phyloP scores from a whole-genome alignment of 2,797 vertebrate species.

The Anabas testudineus region DNA sequence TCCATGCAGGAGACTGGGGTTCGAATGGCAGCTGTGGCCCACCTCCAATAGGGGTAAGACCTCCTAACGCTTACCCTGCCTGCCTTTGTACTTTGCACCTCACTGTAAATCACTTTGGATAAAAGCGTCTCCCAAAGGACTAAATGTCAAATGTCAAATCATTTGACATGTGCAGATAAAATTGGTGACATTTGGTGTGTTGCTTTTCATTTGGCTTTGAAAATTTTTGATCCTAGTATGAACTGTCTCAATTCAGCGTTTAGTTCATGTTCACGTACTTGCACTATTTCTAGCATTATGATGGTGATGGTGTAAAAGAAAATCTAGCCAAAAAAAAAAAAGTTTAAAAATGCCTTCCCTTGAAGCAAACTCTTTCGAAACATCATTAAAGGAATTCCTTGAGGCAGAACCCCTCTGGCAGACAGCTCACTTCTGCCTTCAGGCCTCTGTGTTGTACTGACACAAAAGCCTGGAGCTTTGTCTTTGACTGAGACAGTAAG shows the following conservation, averaged over 20 bases:
- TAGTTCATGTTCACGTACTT: conserved; percentile 3
- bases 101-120: no score
- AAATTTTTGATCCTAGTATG: not conserved
- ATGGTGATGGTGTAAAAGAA: conserved; percentile 4
- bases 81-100: no score
- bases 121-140: no score
- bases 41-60: no score
- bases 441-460: conserved; percentile 69
- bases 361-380: conserved; percentile 59
- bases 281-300: conserved; percentile 23
- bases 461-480: conserved; percentile 67
- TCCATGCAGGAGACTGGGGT: no score
- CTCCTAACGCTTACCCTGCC: no score
- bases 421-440: conserved; percentile 63
- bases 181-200: not conserved
- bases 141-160: no score
- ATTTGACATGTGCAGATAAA: no score
- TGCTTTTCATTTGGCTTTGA: not conserved
- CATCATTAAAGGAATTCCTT: conserved; percentile 61
- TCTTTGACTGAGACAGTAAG: conserved; percentile 69
- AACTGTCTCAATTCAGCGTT: conserved; percentile 3
- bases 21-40: no score
- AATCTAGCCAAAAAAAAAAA: conserved; percentile 14
- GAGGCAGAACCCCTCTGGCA: conserved; percentile 69
- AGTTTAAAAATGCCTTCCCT: conserved; percentile 35